Evolutionary conservation across 2,113 vertebrate genomes (phyloP).

Genomic region (Aleadryas rufinucha): DNA sequence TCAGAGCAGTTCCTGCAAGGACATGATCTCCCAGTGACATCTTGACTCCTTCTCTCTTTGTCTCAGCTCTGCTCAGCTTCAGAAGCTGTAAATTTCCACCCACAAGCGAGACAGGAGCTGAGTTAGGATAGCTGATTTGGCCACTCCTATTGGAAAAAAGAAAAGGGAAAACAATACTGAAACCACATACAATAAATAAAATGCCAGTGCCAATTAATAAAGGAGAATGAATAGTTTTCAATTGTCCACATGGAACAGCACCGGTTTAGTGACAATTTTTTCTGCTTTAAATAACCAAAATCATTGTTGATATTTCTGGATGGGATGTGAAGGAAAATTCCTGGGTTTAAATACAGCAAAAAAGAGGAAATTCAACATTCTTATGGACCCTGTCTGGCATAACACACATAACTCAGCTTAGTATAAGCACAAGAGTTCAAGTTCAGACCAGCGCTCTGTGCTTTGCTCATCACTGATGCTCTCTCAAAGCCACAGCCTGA

Average conservation of each 20-base stretch:
- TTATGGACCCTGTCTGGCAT: neutral
- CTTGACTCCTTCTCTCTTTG: neutral
- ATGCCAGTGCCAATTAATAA: neutral
- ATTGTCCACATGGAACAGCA: neutral
- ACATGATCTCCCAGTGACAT: neutral
- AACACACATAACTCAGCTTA: neutral
- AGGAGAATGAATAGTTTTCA: neutral
- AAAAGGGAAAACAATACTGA: neutral
- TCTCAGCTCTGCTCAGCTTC: neutral
- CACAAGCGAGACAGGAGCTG: neutral
- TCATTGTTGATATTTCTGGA: neutral
- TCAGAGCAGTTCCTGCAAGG: neutral
- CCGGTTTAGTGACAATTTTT: neutral
- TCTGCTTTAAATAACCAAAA: neutral
- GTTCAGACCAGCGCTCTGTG: neutral
- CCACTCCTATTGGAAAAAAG: neutral
- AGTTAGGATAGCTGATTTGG: neutral
- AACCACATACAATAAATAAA: neutral
- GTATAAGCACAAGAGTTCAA: neutral
- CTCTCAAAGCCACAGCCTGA: neutral
- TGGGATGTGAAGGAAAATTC: neutral
- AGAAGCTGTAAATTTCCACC: slow-evolving; percentile 25
- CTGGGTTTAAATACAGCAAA: neutral
- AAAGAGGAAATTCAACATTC: neutral
- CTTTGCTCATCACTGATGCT: neutral